phyloP scores from a whole-genome alignment of 2,113 vertebrate species.

The Excalfactoria chinensis region DNA sequence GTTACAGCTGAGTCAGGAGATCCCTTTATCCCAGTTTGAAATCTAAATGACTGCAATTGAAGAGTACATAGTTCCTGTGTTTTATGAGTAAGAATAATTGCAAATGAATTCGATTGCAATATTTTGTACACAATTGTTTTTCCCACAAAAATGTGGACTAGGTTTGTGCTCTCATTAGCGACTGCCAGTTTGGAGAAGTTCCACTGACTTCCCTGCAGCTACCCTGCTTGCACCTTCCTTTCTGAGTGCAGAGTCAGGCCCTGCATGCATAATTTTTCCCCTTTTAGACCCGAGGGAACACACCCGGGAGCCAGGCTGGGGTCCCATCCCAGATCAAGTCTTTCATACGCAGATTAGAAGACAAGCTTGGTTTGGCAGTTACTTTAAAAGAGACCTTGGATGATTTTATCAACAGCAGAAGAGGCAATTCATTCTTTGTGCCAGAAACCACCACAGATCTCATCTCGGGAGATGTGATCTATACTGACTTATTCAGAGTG shows the following conservation, averaged over 20 bases:
- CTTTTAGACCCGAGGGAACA: constrained; percentile 3
- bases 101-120: not conserved
- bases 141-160: not conserved
- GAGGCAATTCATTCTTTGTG: not conserved
- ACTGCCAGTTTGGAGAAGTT: constrained; percentile 16
- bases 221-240: not conserved
- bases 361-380: constrained; percentile 31
- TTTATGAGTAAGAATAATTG: constrained; percentile 25
- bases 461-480: not conserved
- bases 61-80: not conserved
- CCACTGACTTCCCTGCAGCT: not conserved
- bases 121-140: constrained; percentile 7
- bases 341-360: constrained; percentile 29
- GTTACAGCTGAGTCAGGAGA: not conserved
- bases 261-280: not conserved
- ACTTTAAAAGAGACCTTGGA: constrained; percentile 7
- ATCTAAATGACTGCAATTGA: constrained; percentile 7
- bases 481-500: not conserved
- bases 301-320: not conserved
- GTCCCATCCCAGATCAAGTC: not conserved
- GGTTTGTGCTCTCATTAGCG: not conserved
- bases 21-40: constrained; percentile 19
- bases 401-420: constrained; percentile 32
- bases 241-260: not conserved
- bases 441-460: not conserved